Conservation (phyloP, 2,113 vertebrate species). For the Tachuris rubrigastra region DNA sequence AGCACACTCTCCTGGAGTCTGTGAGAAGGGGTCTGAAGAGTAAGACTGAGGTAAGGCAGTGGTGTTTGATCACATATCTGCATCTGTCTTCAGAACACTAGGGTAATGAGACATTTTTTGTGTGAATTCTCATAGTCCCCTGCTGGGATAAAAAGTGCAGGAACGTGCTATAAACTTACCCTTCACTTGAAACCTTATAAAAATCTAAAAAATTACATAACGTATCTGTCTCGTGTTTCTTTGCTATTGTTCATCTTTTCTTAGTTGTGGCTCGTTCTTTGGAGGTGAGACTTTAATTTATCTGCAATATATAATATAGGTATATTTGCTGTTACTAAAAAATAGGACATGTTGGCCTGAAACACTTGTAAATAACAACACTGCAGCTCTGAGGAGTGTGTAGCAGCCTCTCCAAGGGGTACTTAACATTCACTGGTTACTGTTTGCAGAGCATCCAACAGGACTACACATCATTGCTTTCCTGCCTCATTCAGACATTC, state of each 20-base stretch:
- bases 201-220: not conserved
- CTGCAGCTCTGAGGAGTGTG: not conserved
- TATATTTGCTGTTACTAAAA: not conserved
- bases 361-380: not conserved
- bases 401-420: not conserved
- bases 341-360: not conserved
- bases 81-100: not conserved
- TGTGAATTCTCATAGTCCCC: not conserved
- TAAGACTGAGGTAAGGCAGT: conserved; percentile 83
- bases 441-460: conserved; percentile 85
- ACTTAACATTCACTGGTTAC: not conserved
- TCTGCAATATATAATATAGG: not conserved
- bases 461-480: conserved; percentile 90
- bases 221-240: not conserved
- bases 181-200: not conserved
- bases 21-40: conserved; percentile 87
- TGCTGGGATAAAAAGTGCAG: not conserved
- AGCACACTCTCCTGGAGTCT: conserved; percentile 84
- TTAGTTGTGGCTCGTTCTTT: not conserved
- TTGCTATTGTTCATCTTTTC: not conserved
- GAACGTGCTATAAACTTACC: not conserved
- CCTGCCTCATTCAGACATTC: conserved; percentile 89
- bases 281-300: not conserved
- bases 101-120: not conserved
- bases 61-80: not conserved